A percentile compares a stretch with the other conserved stretches of the same genome.
Evolutionary conservation across 2,888 invertebrate genomes (phyloP).

Genomic region (Dilophus febrilis): DNA sequence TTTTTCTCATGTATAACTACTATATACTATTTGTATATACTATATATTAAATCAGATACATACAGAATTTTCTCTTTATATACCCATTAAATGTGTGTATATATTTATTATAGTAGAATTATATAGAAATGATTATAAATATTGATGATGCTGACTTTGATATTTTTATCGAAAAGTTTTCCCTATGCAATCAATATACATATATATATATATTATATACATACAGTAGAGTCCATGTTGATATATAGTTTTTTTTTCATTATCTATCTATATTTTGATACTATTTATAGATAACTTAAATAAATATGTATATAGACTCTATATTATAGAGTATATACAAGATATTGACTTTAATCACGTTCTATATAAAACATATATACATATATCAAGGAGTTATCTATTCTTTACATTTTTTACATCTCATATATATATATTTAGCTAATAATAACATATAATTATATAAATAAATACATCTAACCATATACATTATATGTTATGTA

Average conservation of each 20-base stretch:
- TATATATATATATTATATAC: not conserved
- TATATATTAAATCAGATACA: too few species aligned
- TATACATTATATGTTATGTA: too few species aligned
- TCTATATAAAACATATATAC: too few species aligned
- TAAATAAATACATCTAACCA: too few species aligned
- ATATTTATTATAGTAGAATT: too few species aligned
- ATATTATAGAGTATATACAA: slow-evolving; percentile 6
- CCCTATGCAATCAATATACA: not conserved
- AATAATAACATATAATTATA: not conserved
- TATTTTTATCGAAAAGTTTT: slow-evolving; percentile 6
- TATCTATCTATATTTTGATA: not conserved
- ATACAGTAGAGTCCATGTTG: too few species aligned
- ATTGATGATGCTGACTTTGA: slow-evolving; percentile 3
- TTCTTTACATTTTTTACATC: slow-evolving; percentile 7
- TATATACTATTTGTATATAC: too few species aligned
- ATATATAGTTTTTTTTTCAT: too few species aligned
- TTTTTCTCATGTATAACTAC: too few species aligned
- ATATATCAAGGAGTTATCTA: slow-evolving; percentile 11
- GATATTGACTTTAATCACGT: slow-evolving; percentile 14
- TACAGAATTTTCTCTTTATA: too few species aligned
- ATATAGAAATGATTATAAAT: too few species aligned
- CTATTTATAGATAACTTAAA: not conserved
- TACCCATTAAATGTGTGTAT: too few species aligned
- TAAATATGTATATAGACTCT: not conserved
- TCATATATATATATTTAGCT: not conserved